Conservation (phyloP, 2,888 invertebrate species). For the Nomada fabriciana region DNA sequence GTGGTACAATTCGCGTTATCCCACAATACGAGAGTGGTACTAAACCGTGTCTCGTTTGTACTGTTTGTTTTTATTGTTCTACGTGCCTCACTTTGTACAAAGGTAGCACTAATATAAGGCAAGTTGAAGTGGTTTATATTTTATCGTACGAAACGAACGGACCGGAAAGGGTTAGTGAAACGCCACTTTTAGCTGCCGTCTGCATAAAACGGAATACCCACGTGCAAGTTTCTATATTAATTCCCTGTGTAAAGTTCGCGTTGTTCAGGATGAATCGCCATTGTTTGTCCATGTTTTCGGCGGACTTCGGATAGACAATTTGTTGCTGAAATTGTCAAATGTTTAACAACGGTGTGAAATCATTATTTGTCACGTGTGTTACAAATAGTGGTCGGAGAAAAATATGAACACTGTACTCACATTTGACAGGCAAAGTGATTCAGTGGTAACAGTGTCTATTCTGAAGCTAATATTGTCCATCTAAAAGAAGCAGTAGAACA, state of each 20-base stretch:
- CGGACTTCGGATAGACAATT: conserved; percentile 87
- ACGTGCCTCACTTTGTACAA: not conserved
- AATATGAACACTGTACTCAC: conserved; percentile 16
- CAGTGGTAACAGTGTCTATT: not conserved
- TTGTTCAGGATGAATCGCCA: conserved; percentile 90
- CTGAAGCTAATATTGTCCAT: conserved; percentile 26
- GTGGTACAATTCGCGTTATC: too few relatives aligned
- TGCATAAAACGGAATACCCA: conserved; percentile 11
- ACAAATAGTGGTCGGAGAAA: not conserved
- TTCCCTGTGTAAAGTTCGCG: conserved; percentile 88
- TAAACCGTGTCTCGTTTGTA: too few relatives aligned
- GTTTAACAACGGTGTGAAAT: too few relatives aligned
- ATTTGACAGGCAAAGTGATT: conserved; percentile 21
- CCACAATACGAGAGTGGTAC: not conserved
- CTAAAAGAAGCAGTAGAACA: not conserved
- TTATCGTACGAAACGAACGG: not conserved
- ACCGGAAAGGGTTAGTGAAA: not conserved
- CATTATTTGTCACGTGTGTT: not conserved
- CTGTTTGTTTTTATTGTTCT: not conserved
- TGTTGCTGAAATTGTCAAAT: conserved; percentile 75
- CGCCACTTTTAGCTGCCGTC: not conserved
- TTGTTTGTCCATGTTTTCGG: conserved; percentile 86
- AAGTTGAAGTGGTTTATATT: not conserved
- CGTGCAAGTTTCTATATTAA: conserved; percentile 87
- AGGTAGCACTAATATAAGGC: not conserved